A percentile compares a stretch with the other conserved stretches of the same genome.
Conservation (phyloP, 2,113 vertebrate genomes). For the Myiozetetes cayanensis region DNA sequence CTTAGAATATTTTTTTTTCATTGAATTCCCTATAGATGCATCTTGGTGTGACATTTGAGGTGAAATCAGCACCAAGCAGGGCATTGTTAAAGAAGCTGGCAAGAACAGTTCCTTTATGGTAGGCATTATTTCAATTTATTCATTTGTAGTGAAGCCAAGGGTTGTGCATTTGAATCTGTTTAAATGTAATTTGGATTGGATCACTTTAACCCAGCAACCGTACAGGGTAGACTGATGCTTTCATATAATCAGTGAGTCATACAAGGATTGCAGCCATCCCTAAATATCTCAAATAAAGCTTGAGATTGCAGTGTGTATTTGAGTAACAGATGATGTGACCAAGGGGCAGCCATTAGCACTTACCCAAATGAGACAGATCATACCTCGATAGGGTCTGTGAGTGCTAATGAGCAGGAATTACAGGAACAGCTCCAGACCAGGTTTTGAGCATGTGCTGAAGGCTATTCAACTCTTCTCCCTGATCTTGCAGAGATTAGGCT, state of each 20-base stretch:
- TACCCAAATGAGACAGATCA: not conserved
- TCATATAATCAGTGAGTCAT: not conserved
- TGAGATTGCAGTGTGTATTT: not conserved
- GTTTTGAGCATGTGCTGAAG: not conserved
- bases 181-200: conserved; percentile 29
- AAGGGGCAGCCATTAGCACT: not conserved
- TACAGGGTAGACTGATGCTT: not conserved
- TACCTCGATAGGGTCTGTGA: not conserved
- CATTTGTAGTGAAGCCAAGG: not conserved
- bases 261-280: not conserved
- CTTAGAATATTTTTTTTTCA: not conserved
- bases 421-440: not conserved
- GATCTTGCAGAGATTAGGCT: not conserved
- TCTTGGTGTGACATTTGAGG: not conserved
- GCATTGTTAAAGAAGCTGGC: not conserved
- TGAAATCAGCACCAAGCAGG: not conserved
- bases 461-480: not conserved
- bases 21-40: not conserved
- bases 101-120: not conserved
- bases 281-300: not conserved
- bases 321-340: not conserved
- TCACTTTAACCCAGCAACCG: not conserved
- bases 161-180: not conserved
- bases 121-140: conserved; percentile 30
- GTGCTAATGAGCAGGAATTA: not conserved